Evolutionary conservation across 2,113 vertebrate species (phyloP), one percentile per base, ranked within the genome.

Genomic region (Chinchilla lanigera): DNA sequence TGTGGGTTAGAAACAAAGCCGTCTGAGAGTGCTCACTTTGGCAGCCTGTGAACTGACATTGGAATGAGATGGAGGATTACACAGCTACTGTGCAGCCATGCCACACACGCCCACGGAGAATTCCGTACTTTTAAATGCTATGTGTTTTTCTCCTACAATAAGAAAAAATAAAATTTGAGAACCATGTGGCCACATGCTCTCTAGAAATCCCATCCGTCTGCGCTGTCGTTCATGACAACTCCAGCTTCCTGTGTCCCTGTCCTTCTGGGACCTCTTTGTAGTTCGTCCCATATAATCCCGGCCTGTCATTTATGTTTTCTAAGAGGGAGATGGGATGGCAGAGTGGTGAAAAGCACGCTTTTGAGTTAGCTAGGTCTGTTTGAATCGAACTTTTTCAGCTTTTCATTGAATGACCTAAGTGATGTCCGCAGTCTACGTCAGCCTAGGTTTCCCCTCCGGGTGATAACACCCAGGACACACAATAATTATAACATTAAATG

Each of bases 391-490:
- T 35, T 82, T 61, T 69, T 77, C 14, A 56, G 8, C 85, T 86
- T n/a, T 87, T 93, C 78, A 44, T 47, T 47, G n/a, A 71, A 82
- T 85, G 30, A 95, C 30, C n/a, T 78, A 81, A 69, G 80, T 63
- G 77, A 92, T 69, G 24, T 35, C 56, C 41, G 47, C 38, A 47
- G 35, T 28, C 30, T 93, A 50, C 52, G 17, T 54, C 11, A 84
- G 60, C 9, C 56, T n/a, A 63, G 24, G 41, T 94, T 94, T 94
- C 50, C 81, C 9, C 5, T 56, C 1, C 33, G 65, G 44, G 9
- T 92, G 69, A 60, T 77, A 75, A 33, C 14, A 91, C 65, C 16
- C 38, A 69, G 54, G 12, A 86, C 2, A 26, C 26, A 24, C 6
- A 12, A 60, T 47, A 4, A 2, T 78, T 75, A 3, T 28, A 47